These are phyloP conservation scores for Oligia strigilis DNA, from an alignment of 2,888 invertebrate species.

Conservation along the genomic window DNA sequence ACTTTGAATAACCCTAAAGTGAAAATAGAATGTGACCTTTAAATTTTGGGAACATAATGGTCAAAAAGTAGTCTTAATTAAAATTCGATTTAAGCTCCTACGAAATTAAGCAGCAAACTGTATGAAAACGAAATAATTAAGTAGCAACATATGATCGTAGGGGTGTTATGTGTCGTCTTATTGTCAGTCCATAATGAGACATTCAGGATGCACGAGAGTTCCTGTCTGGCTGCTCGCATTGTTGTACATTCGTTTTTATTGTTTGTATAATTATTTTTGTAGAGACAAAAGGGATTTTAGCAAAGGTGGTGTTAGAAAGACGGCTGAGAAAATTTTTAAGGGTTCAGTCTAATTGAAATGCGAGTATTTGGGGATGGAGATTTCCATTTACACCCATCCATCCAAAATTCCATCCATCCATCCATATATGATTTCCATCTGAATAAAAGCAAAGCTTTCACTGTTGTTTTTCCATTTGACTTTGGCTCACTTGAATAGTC, in stretches of 20 bases:
- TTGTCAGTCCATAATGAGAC: slow-evolving; percentile 54
- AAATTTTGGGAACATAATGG: background rate
- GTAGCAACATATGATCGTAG: slow-evolving; percentile 33
- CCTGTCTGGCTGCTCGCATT: slow-evolving; percentile 44
- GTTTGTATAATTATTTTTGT: slow-evolving; percentile 50
- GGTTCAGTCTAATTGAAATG: slow-evolving; percentile 10
- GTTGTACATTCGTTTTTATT: slow-evolving; percentile 45
- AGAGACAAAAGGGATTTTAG: background rate
- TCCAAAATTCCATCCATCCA: no score
- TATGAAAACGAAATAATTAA: slow-evolving; percentile 24
- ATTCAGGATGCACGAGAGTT: slow-evolving; percentile 39
- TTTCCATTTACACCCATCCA: background rate
- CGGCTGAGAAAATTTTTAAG: background rate
- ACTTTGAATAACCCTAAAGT: background rate
- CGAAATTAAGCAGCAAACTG: slow-evolving; percentile 12
- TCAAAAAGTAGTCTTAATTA: background rate
- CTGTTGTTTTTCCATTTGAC: slow-evolving; percentile 5
- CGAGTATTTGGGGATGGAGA: background rate
- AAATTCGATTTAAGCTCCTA: slow-evolving; percentile 6
- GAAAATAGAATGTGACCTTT: slow-evolving; percentile 16
- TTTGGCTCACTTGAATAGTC: background rate
- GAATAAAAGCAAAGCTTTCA: background rate
- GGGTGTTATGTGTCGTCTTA: slow-evolving; percentile 34
- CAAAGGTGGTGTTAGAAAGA: slow-evolving; percentile 12
- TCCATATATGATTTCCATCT: background rate